Percentiles rank a stretch among this genome's conserved stretches.
These are phyloP conservation scores for Onchidella celtica DNA, from an alignment of 2,888 invertebrate genomes.

Conservation along the genomic window DNA sequence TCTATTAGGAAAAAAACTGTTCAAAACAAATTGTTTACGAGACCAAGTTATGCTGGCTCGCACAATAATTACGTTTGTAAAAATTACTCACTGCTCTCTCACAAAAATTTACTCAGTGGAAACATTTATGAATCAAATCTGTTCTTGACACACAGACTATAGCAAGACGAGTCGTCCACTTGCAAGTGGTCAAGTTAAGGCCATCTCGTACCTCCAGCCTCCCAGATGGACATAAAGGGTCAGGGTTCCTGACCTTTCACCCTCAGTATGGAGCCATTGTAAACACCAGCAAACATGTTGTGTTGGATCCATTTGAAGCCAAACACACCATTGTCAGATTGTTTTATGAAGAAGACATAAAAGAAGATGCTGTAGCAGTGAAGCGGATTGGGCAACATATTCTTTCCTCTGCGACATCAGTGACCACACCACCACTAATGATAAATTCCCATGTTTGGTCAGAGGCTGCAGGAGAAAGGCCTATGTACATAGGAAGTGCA, in stretches of 20 bases:
- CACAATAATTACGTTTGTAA: too few species aligned
- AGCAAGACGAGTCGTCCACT: slow-evolving; percentile 21
- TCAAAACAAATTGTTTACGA: too few species aligned
- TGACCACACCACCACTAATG: too few species aligned
- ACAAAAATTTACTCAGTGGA: too few species aligned
- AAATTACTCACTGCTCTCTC: too few species aligned
- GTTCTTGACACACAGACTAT: too few species aligned
- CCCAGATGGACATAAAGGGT: slow-evolving; percentile 8
- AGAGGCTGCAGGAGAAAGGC: not conserved
- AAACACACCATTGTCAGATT: slow-evolving; percentile 38
- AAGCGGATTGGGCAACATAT: not conserved
- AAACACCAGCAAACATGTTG: slow-evolving; percentile 52
- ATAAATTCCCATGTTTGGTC: not conserved
- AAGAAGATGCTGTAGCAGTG: not conserved
- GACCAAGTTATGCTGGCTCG: too few species aligned
- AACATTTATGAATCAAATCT: too few species aligned
- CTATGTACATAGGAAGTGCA: not conserved
- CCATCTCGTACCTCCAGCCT: too few species aligned
- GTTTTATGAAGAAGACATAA: slow-evolving; percentile 30
- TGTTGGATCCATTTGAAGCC: slow-evolving; percentile 45
- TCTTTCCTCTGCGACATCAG: not conserved
- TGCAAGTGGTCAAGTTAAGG: slow-evolving; percentile 6
- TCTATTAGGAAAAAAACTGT: too few species aligned
- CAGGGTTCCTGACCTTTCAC: slow-evolving; percentile 49
- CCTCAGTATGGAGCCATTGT: slow-evolving; percentile 28